Base-by-base conservation (phyloP, 1,140 invertebrate species). In the Sinella curviseta region DNA sequence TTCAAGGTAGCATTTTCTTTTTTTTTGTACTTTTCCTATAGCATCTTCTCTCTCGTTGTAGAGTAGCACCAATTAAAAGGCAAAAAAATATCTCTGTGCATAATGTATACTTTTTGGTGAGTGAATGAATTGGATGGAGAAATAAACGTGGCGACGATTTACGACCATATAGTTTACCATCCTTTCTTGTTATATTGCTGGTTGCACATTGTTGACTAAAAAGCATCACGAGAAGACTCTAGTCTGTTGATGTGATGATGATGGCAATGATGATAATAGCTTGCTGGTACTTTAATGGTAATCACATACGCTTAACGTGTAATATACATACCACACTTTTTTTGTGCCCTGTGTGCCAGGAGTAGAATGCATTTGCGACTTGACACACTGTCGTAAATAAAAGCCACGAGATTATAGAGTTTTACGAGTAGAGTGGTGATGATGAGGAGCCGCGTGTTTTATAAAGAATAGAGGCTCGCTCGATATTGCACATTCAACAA, bases 311-410 rank as follows among this genome's bases (percentile, higher is more conserved):
- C 55, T 60, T 60, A 70, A 31, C 65, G 65, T 70, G 65, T 30
- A 31, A 70, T 31, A 33, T 70, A 70, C 8, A 65, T 16, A 65
- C 26, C 28, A 70, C n/a, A n/a, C n/a, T n/a, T n/a, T n/a, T n/a
- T n/a, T n/a, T n/a, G n/a, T n/a, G n/a, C n/a, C n/a, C n/a, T n/a
- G n/a, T n/a, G n/a, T n/a, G n/a, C n/a, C n/a, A n/a, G n/a, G n/a
- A n/a, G n/a, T n/a, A n/a, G n/a, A 3, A 70, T 70, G 31, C 30
- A 31, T 31, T 70, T 70, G 65, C 26, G 65, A 33, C 3, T 70
- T 70, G 65, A 70, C 65, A 70, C 30, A 70, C 65, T 70, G 65
- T 70, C 65, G 65, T 70, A 70, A 70, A 70, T 70, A 70, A 70
- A 70, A 33, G 30, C 28, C 65, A 31, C 65, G 24, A 70, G 65